Percentiles rank a stretch among this genome's conserved stretches.
Evolutionary conservation across 2,113 vertebrate species (phyloP).

Genomic region (Tragulus kanchil): DNA sequence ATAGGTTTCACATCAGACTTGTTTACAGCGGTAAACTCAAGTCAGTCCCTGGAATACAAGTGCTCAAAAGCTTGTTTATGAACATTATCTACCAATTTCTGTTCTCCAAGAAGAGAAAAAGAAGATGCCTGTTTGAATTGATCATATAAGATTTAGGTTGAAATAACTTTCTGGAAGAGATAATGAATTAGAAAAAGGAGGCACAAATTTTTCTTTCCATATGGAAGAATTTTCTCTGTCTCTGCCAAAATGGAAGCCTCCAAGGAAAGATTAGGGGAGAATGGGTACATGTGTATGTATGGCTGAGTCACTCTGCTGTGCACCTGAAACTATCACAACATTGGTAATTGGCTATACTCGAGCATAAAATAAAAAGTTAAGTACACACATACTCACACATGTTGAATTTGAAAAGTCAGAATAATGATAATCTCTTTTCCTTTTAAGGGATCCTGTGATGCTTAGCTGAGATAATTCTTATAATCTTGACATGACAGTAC

Average conservation of each 20-base stretch:
- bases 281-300: neutral
- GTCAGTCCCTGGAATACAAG: neutral
- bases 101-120: neutral
- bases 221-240: neutral
- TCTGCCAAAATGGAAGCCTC: neutral
- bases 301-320: neutral
- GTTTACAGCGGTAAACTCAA: neutral
- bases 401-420: conserved; percentile 16
- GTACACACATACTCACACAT: neutral
- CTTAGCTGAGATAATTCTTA: neutral
- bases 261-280: neutral
- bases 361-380: neutral
- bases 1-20: neutral
- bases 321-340: too few relatives aligned
- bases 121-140: neutral
- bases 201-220: neutral
- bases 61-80: neutral
- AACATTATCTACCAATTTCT: neutral
- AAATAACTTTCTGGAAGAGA: conserved; percentile 36
- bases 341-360: neutral
- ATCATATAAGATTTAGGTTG: neutral
- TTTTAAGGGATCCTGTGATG: neutral
- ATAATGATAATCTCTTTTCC: neutral
- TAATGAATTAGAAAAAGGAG: neutral
- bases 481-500: neutral